phyloP scores from a whole-genome alignment of 2,113 vertebrate genomes.

The Channa argus region DNA sequence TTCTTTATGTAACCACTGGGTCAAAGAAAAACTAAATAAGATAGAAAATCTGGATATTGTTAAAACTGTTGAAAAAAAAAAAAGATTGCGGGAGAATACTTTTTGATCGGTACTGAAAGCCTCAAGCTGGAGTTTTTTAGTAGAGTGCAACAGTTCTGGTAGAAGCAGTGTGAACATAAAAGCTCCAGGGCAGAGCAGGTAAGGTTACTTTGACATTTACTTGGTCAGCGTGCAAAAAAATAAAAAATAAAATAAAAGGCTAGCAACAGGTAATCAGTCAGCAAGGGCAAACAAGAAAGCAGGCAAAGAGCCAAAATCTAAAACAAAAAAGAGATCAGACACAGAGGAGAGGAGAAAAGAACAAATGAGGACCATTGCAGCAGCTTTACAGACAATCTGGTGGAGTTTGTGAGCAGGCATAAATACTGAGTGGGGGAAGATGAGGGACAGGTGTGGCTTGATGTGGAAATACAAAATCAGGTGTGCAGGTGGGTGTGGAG shows the following conservation, averaged over 20 bases:
- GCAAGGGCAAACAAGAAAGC: slow-evolving; percentile 2
- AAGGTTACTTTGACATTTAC: background rate
- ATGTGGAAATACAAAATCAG: slow-evolving; percentile 9
- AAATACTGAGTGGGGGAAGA: background rate
- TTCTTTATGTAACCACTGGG: background rate
- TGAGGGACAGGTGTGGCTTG: slow-evolving; percentile 30
- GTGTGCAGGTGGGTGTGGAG: background rate
- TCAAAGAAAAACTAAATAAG: background rate
- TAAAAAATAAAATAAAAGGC: background rate
- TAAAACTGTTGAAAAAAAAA: no score
- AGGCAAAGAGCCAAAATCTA: background rate
- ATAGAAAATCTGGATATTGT: background rate
- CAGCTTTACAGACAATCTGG: background rate
- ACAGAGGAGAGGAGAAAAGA: background rate
- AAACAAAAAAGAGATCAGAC: slow-evolving; percentile 3
- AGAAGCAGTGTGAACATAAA: background rate
- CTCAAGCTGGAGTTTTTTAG: background rate
- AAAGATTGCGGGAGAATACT: no score
- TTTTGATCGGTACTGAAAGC: background rate
- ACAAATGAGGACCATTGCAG: background rate
- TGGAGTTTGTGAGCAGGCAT: background rate
- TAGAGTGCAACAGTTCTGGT: background rate
- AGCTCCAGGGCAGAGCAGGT: background rate
- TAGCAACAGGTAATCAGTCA: background rate
- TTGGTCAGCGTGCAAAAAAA: background rate